Percentiles rank a stretch among this genome's conserved stretches.
These are phyloP conservation scores for Tuberolachnus salignus DNA, from an alignment of 2,888 invertebrate genomes.

Conservation along the genomic window DNA sequence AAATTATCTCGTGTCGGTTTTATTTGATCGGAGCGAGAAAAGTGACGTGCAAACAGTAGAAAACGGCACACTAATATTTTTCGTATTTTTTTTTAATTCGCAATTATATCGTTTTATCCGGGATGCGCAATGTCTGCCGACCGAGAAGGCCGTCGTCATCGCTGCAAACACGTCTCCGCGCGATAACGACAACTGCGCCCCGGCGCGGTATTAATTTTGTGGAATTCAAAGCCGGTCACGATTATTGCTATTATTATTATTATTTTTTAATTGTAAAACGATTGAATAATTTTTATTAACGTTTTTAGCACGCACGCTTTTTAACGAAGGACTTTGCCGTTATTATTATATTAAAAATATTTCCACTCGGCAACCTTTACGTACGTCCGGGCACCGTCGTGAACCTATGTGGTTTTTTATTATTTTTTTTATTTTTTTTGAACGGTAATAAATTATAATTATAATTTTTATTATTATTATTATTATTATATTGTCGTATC, in stretches of 20 bases:
- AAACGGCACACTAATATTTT: no score
- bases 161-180: no score
- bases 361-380: background rate
- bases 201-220: background rate
- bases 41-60: no score
- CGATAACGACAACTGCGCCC: background rate
- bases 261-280: background rate
- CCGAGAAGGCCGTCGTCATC: background rate
- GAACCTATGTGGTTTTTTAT: no score
- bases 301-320: background rate
- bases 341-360: background rate
- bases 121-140: background rate
- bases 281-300: background rate
- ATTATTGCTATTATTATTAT: no score
- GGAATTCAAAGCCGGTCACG: background rate
- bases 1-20: no score
- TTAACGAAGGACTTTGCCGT: background rate
- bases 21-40: no score
- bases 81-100: background rate
- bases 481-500: no score
- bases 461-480: no score
- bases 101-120: background rate
- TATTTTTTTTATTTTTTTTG: no score
- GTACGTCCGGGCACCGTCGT: background rate
- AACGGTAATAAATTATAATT: no score